Base-by-base conservation (phyloP, 2,797 vertebrate species). In the Neoniphon sammara region DNA sequence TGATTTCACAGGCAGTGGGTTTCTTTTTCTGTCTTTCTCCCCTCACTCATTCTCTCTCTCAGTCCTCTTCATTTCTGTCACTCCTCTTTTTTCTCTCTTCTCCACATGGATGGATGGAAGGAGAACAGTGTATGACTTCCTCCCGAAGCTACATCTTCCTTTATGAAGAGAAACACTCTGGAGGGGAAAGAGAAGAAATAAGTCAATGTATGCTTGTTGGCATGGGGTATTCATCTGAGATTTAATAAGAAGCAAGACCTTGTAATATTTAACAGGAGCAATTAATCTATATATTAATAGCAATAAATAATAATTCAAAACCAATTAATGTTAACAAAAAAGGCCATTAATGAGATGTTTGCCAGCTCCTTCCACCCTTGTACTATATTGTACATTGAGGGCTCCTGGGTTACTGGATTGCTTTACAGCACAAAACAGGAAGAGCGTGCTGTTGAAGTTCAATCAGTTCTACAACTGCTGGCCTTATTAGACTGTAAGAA, bases 1-100 rank as follows among this genome's bases (percentile, higher is more conserved):
- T n/a, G 52, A 77, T 88, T 85, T 85, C 89, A 86, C 80, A 73
- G 83, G 86, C 90, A 89, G 90, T 87, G 73, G 79, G 69, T 86
- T 89, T 88, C 78, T 56, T 34, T 77, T 73, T 78, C 75, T 60
- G 77, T 85, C 70, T 67, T 80, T 79, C 67, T 79, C 60, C 69
- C 84, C 87, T 84, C 53, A 83, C 85, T 89, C 84, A 68, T 27
- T 75, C 78, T 79, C 60, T 81, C 78, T 69, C 63, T 77, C 82
- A 72, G 79, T 78, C 73, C 69, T 72, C 68, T 27, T 68, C 82
- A 72, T 79, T 84, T 85, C 84, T 78, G 69, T 85, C 83, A 71
- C 77, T 84, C 80, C 77, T n/a, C 61, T 77, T 39, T 72, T 27
- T 60, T 75, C 72, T 73, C 34, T 62, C 27, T 67, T 59, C 75